phyloP scores from a whole-genome alignment of 2,888 invertebrate species.

The Scaeva pyrastri region DNA sequence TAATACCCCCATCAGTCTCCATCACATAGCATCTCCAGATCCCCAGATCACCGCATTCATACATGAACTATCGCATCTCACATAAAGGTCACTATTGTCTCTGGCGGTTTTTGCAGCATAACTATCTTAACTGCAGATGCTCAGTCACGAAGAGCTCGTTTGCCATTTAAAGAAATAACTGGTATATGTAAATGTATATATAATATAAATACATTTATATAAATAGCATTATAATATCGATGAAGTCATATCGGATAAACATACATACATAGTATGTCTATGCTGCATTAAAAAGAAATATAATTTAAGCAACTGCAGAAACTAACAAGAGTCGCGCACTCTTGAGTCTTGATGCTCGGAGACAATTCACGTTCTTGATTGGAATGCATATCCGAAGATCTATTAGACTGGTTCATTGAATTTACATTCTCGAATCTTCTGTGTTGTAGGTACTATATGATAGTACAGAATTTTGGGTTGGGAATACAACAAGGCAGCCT shows the following conservation, averaged over 20 bases:
- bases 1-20: not conserved
- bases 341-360: constrained; percentile 13
- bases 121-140: constrained; percentile 62
- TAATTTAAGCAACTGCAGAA: constrained; percentile 24
- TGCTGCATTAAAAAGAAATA: constrained; percentile 2
- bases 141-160: constrained; percentile 68
- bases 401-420: constrained; percentile 67
- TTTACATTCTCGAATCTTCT: constrained; percentile 65
- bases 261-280: not conserved
- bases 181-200: not conserved
- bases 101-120: constrained; percentile 54
- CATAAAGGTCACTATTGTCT: constrained; percentile 69
- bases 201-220: constrained; percentile 14
- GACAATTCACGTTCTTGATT: constrained; percentile 60
- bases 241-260: constrained; percentile 62
- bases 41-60: constrained; percentile 9
- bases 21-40: not conserved
- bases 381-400: constrained; percentile 63
- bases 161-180: constrained; percentile 56
- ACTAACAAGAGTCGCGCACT: constrained; percentile 43
- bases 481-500: too few species aligned
- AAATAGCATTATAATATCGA: constrained; percentile 56
- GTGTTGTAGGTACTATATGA: not conserved
- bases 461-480: not conserved
- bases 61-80: constrained; percentile 49